A percentile compares a stretch with the other conserved stretches of the same genome.
Evolutionary conservation across 2,888 invertebrate species (phyloP).

Genomic region (Dicyrtoma fusca): DNA sequence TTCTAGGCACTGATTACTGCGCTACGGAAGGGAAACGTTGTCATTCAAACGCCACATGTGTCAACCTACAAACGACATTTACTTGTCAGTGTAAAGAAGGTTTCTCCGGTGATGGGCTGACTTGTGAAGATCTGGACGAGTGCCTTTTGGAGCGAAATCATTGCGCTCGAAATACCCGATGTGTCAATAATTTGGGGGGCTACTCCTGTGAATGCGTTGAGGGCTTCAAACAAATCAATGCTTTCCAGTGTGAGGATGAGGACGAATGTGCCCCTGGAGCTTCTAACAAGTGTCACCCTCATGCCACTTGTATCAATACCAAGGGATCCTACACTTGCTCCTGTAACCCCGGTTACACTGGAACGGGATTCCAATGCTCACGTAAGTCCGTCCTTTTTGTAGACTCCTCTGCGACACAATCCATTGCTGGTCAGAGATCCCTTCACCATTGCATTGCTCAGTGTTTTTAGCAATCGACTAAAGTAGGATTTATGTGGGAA

Average conservation of each 20-base stretch:
- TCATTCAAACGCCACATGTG: conserved; percentile 87
- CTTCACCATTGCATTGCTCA: too few relatives aligned
- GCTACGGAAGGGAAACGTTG: conserved; percentile 80
- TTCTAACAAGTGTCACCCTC: conserved; percentile 71
- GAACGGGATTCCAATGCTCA: conserved; percentile 77
- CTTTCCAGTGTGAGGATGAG: conserved; percentile 73
- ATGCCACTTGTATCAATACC: conserved; percentile 80
- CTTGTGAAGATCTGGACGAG: conserved; percentile 77
- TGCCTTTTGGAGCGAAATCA: conserved; percentile 81
- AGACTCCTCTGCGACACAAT: too few relatives aligned
- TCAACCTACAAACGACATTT: conserved; percentile 87
- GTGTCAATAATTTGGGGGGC: conserved; percentile 79
- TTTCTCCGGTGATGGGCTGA: conserved; percentile 83
- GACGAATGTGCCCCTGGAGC: conserved; percentile 76
- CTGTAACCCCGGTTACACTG: conserved; percentile 72
- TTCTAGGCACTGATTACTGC: conserved; percentile 82
- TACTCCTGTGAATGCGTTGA: conserved; percentile 82
- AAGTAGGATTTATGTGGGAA: too few relatives aligned
- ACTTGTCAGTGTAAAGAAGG: conserved; percentile 89
- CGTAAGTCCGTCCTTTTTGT: conserved; percentile 76
- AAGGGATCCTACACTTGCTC: conserved; percentile 77
- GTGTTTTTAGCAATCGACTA: too few relatives aligned
- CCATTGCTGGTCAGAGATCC: too few relatives aligned
- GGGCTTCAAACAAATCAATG: conserved; percentile 73
- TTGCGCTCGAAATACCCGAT: conserved; percentile 80